phyloP scores from a whole-genome alignment of 2,113 vertebrate species.

The Crotalus helleri region DNA sequence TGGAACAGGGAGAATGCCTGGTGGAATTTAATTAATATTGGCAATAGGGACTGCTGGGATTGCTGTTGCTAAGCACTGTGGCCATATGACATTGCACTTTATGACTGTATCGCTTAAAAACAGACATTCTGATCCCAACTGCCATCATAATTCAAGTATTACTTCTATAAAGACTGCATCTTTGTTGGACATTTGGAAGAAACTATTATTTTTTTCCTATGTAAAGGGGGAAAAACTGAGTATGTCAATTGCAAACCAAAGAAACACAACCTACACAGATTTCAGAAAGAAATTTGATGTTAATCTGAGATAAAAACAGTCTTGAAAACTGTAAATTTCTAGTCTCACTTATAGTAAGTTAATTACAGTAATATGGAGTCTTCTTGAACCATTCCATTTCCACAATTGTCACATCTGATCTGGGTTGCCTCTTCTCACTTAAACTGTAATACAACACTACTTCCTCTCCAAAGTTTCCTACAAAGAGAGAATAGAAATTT shows the following conservation, averaged over 20 bases:
- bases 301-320: neutral
- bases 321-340: neutral
- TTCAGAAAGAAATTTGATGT: neutral
- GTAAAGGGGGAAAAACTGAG: neutral
- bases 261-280: neutral
- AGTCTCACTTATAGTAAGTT: neutral
- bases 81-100: neutral
- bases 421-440: neutral
- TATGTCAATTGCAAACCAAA: neutral
- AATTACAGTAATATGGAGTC: neutral
- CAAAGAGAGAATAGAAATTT: neutral
- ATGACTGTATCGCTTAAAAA: neutral
- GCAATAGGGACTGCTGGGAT: neutral
- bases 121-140: neutral
- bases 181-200: neutral
- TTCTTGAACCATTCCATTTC: neutral
- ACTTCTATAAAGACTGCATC: neutral
- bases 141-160: neutral
- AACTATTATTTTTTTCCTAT: neutral
- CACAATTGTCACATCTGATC: neutral
- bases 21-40: neutral
- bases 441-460: neutral
- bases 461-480: neutral
- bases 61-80: neutral
- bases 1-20: neutral